A percentile compares a stretch with the other conserved stretches of the same genome.
Conservation (phyloP, 2,888 invertebrate species). For the Drosophila kuntzei region DNA sequence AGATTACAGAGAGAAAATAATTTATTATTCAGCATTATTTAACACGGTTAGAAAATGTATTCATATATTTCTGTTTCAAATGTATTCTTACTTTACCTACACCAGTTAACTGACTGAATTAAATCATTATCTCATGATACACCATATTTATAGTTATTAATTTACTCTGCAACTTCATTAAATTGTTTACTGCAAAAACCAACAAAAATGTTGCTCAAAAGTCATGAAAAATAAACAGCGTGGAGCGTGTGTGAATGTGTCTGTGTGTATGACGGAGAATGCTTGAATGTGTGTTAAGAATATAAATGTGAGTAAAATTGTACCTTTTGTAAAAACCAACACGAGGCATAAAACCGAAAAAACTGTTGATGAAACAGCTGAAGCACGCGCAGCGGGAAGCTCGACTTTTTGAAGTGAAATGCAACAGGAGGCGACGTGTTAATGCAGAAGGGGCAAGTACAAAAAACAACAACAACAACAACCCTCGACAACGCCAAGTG, state of each 20-base stretch:
- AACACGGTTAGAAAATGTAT: too few species aligned
- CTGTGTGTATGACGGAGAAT: conserved; percentile 14
- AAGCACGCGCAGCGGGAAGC: conserved; percentile 30
- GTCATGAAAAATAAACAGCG: conserved; percentile 55
- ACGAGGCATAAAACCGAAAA: conserved; percentile 52
- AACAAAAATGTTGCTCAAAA: conserved; percentile 42
- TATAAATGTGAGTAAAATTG: conserved; percentile 63
- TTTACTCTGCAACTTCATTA: conserved; percentile 50
- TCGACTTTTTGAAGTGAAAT: conserved; percentile 52
- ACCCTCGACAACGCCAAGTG: conserved; percentile 48
- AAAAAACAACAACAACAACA: conserved; percentile 35
- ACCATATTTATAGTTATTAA: conserved; percentile 26
- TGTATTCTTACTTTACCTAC: too few species aligned
- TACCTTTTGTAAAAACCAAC: conserved; percentile 20
- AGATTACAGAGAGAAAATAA: too few species aligned
- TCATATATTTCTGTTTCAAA: too few species aligned
- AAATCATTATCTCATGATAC: background rate
- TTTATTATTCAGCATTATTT: too few species aligned
- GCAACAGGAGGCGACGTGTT: conserved; percentile 70
- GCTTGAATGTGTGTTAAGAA: conserved; percentile 48
- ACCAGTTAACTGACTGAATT: background rate
- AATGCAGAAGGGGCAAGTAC: conserved; percentile 57
- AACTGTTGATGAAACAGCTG: conserved; percentile 42
- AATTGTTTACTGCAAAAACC: conserved; percentile 44
- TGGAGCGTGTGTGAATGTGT: conserved; percentile 14